Conservation (phyloP, 2,113 vertebrate species). For the Labeo rohita region DNA sequence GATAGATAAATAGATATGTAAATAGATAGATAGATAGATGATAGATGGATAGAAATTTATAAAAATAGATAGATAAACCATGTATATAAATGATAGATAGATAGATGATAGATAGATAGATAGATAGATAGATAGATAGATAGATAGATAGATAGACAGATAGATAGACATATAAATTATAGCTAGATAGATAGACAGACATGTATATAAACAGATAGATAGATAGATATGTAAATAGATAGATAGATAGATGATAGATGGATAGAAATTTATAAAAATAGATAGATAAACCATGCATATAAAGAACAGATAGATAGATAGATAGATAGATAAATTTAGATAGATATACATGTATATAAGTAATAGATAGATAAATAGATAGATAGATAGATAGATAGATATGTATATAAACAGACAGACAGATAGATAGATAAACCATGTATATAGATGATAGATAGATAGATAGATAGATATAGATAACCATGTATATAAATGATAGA, state of each 20-base stretch:
- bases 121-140: background rate
- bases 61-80: background rate
- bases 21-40: too few species aligned
- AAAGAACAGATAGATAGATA: too few species aligned
- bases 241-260: background rate
- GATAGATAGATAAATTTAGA: too few species aligned
- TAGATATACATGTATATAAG: too few species aligned
- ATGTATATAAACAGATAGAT: background rate
- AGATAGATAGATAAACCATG: background rate
- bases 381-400: background rate
- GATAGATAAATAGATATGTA: too few species aligned
- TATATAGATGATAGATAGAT: background rate
- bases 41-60: background rate
- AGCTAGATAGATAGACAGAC: background rate
- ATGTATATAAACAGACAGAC: background rate
- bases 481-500: background rate
- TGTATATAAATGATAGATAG: background rate
- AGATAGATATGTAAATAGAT: background rate
- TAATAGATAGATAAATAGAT: too few species aligned
- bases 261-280: background rate
- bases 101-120: background rate
- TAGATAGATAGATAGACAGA: background rate
- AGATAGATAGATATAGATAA: background rate
- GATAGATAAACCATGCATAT: too few species aligned
- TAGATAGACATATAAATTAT: background rate